phyloP scores from a whole-genome alignment of 1,140 invertebrate species.

The Dendroctonus valens region DNA sequence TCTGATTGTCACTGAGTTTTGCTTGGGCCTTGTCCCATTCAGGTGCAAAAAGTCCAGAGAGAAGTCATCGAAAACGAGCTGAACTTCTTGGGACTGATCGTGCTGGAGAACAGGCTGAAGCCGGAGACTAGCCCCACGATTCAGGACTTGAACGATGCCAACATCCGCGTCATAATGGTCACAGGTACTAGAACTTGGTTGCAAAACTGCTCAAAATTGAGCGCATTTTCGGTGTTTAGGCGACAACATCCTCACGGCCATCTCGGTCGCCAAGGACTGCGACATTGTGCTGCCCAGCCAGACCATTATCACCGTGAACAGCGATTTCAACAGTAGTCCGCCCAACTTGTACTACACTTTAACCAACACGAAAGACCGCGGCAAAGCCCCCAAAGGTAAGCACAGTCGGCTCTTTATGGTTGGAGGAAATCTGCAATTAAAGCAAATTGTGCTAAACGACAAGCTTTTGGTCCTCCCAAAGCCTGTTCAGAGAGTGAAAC shows the following conservation, averaged over 20 bases:
- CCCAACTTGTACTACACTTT: slow-evolving; percentile 48
- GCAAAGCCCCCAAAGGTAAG: slow-evolving; percentile 18
- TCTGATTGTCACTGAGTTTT: not conserved
- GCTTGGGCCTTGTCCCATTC: slow-evolving; percentile 4
- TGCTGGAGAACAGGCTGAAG: slow-evolving; percentile 92
- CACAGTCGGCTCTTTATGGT: too few relatives aligned
- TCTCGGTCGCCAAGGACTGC: slow-evolving; percentile 95
- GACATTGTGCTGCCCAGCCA: slow-evolving; percentile 79
- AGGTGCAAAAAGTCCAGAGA: slow-evolving; percentile 68
- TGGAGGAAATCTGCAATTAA: too few relatives aligned
- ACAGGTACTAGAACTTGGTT: slow-evolving; percentile 64
- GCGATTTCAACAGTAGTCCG: slow-evolving; percentile 36
- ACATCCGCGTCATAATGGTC: slow-evolving; percentile 92
- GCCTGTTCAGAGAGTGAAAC: too few relatives aligned
- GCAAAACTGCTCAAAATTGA: not conserved
- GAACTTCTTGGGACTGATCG: slow-evolving; percentile 83
- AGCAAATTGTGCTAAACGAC: too few relatives aligned
- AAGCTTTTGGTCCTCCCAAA: too few relatives aligned
- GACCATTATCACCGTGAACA: slow-evolving; percentile 60
- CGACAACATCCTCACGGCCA: slow-evolving; percentile 95
- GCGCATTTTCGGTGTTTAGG: slow-evolving; percentile 55
- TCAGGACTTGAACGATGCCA: slow-evolving; percentile 73
- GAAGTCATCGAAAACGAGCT: slow-evolving; percentile 79
- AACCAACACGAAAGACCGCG: slow-evolving; percentile 39
- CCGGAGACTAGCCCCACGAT: slow-evolving; percentile 81